Evolutionary conservation across 2,888 invertebrate species (phyloP), one percentile per base, ranked within the genome.

Genomic region (Gryllus longicercus): DNA sequence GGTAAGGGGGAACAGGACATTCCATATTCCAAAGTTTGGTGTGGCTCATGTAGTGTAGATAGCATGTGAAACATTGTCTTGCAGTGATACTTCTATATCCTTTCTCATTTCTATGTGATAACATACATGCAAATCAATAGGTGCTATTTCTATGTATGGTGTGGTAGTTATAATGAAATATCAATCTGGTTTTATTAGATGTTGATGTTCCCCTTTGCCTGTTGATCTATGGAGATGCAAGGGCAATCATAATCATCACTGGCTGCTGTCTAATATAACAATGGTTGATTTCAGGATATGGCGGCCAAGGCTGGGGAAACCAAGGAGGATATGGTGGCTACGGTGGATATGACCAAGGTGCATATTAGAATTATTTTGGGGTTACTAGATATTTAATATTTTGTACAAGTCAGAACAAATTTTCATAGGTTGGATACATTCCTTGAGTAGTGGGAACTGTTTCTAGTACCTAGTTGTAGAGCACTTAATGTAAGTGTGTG

Each of bases 281-380:
- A 38, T 75, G 49, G 49, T 77, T 78, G 50, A 77, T 74, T 76
- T 23, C 80, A 81, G 81, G 82, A 80, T 82, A 82, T 79, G 90
- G 91, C 84, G 90, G 91, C 81, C 91, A 91, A 86, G 91, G 91
- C 74, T 86, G 85, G 83, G 85, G 86, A 78, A 85, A 87, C 81
- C 91, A 91, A 85, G 90, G 91, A 83, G 91, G 92, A 84, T 91
- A 91, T 85, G 92, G 89, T 84, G 90, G 93, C 84, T 93, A 93
- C 87, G 93, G 93, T 83, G 93, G 93, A 83, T 85, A 86, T 80
- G 85, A 86, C 84, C 91, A 92, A 87, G 92, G 91, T 86, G 93
- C 93, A 86, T 94, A 94, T 88, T 63, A 63, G 21, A 51, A 77
- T 50, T 50, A 77, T 14, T 77, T 63, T 63, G 63, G 63, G 63